Conservation (phyloP, 1,140 invertebrate genomes). For the Scaptomyza graminum region DNA sequence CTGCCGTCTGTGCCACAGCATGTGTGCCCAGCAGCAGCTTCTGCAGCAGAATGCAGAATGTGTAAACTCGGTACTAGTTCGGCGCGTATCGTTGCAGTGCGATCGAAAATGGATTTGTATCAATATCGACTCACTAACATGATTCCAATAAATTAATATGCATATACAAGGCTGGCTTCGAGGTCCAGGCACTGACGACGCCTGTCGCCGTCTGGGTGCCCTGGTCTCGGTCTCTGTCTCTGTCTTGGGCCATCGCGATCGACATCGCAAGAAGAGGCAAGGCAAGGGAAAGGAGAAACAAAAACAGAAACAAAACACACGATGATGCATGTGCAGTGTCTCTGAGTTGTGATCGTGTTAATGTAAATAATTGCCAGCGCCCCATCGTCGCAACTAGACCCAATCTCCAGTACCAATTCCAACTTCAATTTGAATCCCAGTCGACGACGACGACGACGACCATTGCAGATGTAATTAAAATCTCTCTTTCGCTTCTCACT, state of each 20-base stretch:
- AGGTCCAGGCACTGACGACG: slow-evolving; percentile 34
- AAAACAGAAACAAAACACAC: slow-evolving; percentile 43
- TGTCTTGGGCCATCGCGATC: slow-evolving; percentile 75
- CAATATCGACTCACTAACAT: slow-evolving; percentile 83
- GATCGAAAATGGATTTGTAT: slow-evolving; percentile 83
- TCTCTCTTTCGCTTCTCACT: slow-evolving; percentile 72
- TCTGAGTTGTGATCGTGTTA: slow-evolving; percentile 83
- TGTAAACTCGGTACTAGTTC: slow-evolving; percentile 19
- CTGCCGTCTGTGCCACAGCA: slow-evolving; percentile 48
- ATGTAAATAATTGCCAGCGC: slow-evolving; percentile 83
- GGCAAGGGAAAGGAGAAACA: slow-evolving; percentile 9
- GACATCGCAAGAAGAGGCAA: slow-evolving; percentile 31
- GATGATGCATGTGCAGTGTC: slow-evolving; percentile 83
- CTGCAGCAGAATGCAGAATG: slow-evolving; percentile 3
- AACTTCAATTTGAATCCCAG: slow-evolving; percentile 16
- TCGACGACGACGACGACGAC: slow-evolving; percentile 27
- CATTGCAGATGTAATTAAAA: slow-evolving; percentile 75
- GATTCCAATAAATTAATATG: slow-evolving; percentile 84
- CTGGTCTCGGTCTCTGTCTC: neutral
- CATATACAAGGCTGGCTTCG: slow-evolving; percentile 68
- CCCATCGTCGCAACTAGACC: slow-evolving; percentile 7
- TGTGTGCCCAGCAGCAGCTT: slow-evolving; percentile 14
- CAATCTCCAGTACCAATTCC: neutral
- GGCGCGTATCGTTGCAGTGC: slow-evolving; percentile 55
- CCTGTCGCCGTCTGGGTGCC: slow-evolving; percentile 42